These are phyloP conservation scores for Monochamus saltuarius DNA, from an alignment of 1,140 invertebrate species.

Conservation along the genomic window DNA sequence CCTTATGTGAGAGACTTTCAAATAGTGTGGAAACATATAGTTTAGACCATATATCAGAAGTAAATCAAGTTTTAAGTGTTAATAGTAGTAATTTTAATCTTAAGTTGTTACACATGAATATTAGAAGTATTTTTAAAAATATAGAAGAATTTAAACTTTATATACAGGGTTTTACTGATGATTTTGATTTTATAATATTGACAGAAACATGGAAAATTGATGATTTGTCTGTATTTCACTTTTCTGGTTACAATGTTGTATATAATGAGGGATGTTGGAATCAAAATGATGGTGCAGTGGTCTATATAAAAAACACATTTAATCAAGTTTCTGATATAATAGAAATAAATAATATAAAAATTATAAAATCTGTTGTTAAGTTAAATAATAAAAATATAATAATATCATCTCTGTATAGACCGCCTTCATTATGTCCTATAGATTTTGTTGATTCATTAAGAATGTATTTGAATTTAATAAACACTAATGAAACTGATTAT, in stretches of 20 bases:
- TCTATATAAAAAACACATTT: conserved; percentile 1
- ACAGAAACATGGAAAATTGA: conserved; percentile 2
- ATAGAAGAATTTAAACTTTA: background rate
- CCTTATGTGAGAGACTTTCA: too few relatives aligned
- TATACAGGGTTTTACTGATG: background rate
- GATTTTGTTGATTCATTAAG: too few relatives aligned
- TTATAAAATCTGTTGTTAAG: too few relatives aligned
- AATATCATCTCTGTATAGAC: too few relatives aligned
- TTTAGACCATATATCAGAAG: background rate
- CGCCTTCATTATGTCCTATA: too few relatives aligned
- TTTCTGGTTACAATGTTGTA: background rate
- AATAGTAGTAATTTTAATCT: background rate
- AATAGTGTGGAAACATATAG: conserved; percentile 2
- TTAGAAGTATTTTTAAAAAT: background rate
- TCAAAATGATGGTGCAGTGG: conserved; percentile 1
- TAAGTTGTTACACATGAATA: conserved; percentile 1
- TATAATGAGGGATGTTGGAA: conserved; percentile 1
- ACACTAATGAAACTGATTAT: too few relatives aligned
- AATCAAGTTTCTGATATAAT: background rate
- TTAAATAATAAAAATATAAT: too few relatives aligned
- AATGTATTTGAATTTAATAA: too few relatives aligned
- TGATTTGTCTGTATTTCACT: background rate
- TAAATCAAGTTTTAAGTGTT: conserved; percentile 1
- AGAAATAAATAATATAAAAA: too few relatives aligned
- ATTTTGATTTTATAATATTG: conserved; percentile 4